Evolutionary conservation across 2,797 vertebrate genomes (phyloP).

Genomic region (Glyptemys insculpta): DNA sequence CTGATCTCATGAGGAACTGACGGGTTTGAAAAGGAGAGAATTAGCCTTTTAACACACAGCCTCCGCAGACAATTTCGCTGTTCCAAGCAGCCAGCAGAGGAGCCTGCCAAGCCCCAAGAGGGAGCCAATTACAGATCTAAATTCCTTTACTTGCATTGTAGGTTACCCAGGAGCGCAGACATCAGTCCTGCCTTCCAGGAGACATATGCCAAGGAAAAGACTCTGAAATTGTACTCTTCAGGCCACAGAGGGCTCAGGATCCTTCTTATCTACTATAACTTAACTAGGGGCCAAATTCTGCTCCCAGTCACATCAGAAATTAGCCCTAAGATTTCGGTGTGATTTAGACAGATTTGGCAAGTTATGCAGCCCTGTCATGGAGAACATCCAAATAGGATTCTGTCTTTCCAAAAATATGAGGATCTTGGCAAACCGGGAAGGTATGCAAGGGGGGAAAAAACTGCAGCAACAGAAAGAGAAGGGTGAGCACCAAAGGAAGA

Average conservation of each 20-base stretch:
- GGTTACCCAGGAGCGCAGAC: not conserved
- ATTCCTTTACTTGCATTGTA: not conserved
- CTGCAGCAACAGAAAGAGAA: not conserved
- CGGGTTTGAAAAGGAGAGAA: not conserved
- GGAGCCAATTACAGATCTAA: not conserved
- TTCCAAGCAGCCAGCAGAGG: not conserved
- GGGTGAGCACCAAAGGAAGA: not conserved
- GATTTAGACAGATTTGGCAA: not conserved
- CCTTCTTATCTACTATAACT: not conserved
- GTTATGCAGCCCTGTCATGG: not conserved
- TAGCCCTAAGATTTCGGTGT: not conserved
- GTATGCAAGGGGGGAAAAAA: not conserved
- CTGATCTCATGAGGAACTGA: not conserved
- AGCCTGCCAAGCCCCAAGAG: fast-evolving
- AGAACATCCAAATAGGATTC: not conserved
- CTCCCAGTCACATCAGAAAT: not conserved
- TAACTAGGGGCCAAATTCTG: not conserved
- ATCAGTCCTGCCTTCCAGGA: not conserved
- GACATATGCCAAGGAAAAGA: not conserved
- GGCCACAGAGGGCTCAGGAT: not conserved
- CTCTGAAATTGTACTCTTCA: not conserved
- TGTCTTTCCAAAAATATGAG: not conserved
- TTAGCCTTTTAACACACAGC: not conserved
- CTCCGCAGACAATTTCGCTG: not conserved
- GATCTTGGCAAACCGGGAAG: not conserved